Conservation (phyloP, 1,140 invertebrate species). For the Orchestia grillus region DNA sequence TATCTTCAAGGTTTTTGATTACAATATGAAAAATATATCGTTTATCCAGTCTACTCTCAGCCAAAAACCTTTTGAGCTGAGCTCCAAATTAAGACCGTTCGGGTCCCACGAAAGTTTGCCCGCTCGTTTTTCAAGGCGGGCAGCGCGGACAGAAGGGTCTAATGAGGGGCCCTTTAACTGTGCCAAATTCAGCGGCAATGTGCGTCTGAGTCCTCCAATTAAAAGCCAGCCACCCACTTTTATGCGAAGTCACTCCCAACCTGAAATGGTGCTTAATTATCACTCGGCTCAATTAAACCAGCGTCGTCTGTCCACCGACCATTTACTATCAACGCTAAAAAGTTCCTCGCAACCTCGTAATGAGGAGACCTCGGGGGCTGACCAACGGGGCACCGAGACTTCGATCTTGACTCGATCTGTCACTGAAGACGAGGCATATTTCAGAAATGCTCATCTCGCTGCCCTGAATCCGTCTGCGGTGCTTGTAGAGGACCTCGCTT, state of each 20-base stretch:
- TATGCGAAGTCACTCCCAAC: slow-evolving; percentile 40
- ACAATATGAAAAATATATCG: slow-evolving; percentile 15
- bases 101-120: slow-evolving; percentile 18
- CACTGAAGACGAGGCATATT: neutral
- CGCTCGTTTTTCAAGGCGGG: neutral
- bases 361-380: neutral
- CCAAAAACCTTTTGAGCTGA: neutral
- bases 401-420: neutral
- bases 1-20: slow-evolving; percentile 49
- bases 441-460: neutral
- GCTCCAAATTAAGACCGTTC: neutral
- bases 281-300: neutral
- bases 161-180: neutral
- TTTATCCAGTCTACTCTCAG: neutral
- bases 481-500: neutral
- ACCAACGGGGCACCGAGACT: neutral
- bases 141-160: neutral
- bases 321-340: neutral
- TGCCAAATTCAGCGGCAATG: neutral
- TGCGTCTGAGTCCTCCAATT: neutral
- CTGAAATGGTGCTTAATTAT: slow-evolving; percentile 54
- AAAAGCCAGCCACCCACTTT: slow-evolving; percentile 13
- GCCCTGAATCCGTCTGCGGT: neutral
- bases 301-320: neutral
- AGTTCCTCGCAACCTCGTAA: neutral